Conservation (phyloP, 2,888 invertebrate species). For the Amorpha juglandis region DNA sequence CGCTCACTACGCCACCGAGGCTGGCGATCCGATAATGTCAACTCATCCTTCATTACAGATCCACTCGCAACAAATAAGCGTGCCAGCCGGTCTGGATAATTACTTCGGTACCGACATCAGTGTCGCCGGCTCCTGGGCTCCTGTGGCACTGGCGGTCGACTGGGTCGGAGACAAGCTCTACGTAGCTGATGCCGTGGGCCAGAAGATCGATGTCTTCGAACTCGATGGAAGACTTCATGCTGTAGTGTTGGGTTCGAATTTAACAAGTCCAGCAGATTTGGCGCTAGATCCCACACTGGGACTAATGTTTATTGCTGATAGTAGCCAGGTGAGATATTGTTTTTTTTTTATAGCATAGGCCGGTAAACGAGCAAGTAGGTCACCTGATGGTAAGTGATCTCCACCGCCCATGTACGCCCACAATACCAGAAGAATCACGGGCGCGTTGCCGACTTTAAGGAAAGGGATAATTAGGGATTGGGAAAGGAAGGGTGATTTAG, state of each 20-base stretch:
- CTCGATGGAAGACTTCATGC: conserved; percentile 94
- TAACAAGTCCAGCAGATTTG: conserved; percentile 95
- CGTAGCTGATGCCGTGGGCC: conserved; percentile 95
- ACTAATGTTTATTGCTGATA: conserved; percentile 93
- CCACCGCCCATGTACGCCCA: too few species aligned
- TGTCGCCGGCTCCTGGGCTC: conserved; percentile 94
- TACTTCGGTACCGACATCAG: conserved; percentile 87
- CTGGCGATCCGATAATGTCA: too few species aligned
- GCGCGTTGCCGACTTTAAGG: too few species aligned
- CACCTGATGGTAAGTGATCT: too few species aligned
- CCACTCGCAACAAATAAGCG: conserved; percentile 84
- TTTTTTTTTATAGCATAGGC: too few species aligned
- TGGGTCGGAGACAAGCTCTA: conserved; percentile 99
- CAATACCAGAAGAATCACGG: too few species aligned
- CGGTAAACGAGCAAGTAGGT: too few species aligned
- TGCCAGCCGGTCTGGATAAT: conserved; percentile 66
- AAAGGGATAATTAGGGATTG: too few species aligned
- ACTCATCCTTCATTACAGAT: conserved; percentile 68
- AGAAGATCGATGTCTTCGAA: conserved; percentile 96
- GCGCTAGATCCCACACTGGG: conserved; percentile 97
- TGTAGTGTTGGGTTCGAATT: conserved; percentile 94
- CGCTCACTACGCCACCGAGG: background rate
- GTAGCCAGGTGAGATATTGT: conserved; percentile 85
- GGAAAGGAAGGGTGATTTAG: too few species aligned
- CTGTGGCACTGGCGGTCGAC: conserved; percentile 96